These are phyloP conservation scores for Tetropium fuscum DNA, from an alignment of 2,888 invertebrate species.

Conservation along the genomic window DNA sequence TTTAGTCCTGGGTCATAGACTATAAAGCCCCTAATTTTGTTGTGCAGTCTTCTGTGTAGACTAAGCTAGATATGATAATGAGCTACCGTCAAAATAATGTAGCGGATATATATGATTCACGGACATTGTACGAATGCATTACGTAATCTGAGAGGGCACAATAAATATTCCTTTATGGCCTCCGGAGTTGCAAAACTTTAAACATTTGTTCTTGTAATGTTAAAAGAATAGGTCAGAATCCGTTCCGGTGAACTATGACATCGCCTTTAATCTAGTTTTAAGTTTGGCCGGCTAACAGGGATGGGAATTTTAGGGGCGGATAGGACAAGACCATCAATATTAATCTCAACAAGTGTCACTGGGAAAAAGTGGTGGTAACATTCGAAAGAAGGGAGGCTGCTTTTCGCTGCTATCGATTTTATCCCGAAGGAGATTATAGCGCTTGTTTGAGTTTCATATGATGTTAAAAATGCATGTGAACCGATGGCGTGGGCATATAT, in stretches of 20 bases:
- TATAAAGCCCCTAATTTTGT: too few species aligned
- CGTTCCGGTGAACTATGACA: constrained; percentile 25
- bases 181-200: background rate
- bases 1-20: too few species aligned
- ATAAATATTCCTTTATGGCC: constrained; percentile 39
- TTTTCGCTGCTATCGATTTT: constrained; percentile 23
- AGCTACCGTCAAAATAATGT: too few species aligned
- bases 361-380: constrained; percentile 18
- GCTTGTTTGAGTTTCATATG: constrained; percentile 21
- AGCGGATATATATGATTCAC: too few species aligned
- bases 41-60: too few species aligned
- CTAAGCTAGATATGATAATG: too few species aligned
- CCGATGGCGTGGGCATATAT: constrained; percentile 5
- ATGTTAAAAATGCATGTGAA: constrained; percentile 9
- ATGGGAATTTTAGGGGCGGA: constrained; percentile 18
- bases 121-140: background rate
- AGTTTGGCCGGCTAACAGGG: constrained; percentile 23
- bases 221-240: constrained; percentile 36
- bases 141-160: background rate
- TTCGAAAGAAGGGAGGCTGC: constrained; percentile 4
- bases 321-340: constrained; percentile 25
- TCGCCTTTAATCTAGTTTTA: constrained; percentile 36
- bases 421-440: constrained; percentile 20
- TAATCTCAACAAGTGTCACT: constrained; percentile 32
- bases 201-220: constrained; percentile 32